A percentile compares a stretch with the other conserved stretches of the same genome.
Conservation (phyloP, 2,888 invertebrate species). For the Clusia tigrina region DNA sequence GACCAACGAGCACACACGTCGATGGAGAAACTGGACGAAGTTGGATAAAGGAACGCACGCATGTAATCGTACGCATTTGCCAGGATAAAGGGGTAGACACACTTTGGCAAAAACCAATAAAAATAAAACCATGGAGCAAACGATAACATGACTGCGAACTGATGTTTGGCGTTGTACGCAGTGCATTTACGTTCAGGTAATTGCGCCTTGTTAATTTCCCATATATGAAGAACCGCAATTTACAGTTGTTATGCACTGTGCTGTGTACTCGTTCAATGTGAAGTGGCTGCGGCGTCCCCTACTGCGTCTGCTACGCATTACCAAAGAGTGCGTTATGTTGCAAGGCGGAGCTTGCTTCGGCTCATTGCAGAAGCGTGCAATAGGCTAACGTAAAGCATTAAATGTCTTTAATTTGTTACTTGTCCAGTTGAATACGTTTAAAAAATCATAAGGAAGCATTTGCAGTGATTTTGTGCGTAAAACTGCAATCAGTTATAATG, state of each 20-base stretch:
- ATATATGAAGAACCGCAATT: slow-evolving; percentile 56
- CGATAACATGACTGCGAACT: slow-evolving; percentile 42
- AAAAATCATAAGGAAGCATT: slow-evolving; percentile 47
- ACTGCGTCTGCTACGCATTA: background rate
- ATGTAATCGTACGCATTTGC: background rate
- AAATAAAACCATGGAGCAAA: slow-evolving; percentile 54
- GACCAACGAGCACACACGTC: too few relatives aligned
- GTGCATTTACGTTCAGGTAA: slow-evolving; percentile 45
- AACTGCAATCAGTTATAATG: slow-evolving; percentile 41
- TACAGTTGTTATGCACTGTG: slow-evolving; percentile 48
- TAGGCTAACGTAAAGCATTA: slow-evolving; percentile 37
- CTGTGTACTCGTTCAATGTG: background rate
- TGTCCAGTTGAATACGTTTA: slow-evolving; percentile 50
- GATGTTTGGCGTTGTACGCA: slow-evolving; percentile 40
- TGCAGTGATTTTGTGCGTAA: slow-evolving; percentile 34
- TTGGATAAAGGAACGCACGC: background rate
- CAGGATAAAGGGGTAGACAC: too few relatives aligned
- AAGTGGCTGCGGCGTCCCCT: background rate
- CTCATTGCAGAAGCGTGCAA: slow-evolving; percentile 11
- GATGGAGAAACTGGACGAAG: background rate
- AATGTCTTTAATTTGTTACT: slow-evolving; percentile 51
- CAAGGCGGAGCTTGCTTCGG: background rate
- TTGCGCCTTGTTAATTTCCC: slow-evolving; percentile 58
- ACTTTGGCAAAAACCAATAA: slow-evolving; percentile 46
- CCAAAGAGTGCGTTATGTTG: background rate